Evolutionary conservation across 2,888 invertebrate genomes (phyloP).

Genomic region (Aporophyla nigra): DNA sequence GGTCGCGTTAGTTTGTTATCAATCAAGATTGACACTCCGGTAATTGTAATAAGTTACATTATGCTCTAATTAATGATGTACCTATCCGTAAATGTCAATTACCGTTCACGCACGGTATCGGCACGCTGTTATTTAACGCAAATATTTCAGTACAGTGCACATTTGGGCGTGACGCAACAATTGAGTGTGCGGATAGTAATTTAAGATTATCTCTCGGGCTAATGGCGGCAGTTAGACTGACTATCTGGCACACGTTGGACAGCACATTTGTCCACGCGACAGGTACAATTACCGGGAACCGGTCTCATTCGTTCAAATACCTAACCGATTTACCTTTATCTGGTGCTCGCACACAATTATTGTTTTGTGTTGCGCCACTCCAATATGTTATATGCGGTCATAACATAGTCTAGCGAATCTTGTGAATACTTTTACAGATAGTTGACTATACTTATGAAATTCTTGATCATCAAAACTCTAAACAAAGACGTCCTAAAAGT

Average conservation of each 20-base stretch:
- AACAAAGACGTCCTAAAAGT: conserved; percentile 79
- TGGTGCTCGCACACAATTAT: conserved; percentile 64
- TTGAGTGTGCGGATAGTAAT: conserved; percentile 77
- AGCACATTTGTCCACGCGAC: conserved; percentile 87
- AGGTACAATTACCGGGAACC: conserved; percentile 87
- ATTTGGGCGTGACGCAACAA: conserved; percentile 67
- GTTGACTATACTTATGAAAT: conserved; percentile 69
- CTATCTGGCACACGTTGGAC: conserved; percentile 84
- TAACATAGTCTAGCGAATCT: conserved; percentile 15
- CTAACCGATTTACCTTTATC: conserved; percentile 80
- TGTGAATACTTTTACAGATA: conserved; percentile 55
- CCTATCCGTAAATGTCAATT: conserved; percentile 59
- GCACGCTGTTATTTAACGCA: conserved; percentile 42
- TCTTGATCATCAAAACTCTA: conserved; percentile 73
- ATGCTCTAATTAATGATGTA: conserved; percentile 56
- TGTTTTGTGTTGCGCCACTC: conserved; percentile 65
- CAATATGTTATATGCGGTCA: conserved; percentile 12
- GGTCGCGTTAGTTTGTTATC: conserved; percentile 55
- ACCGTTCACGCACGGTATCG: conserved; percentile 28
- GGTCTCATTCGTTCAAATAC: conserved; percentile 82
- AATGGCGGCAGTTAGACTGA: conserved; percentile 85
- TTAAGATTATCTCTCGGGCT: conserved; percentile 83
- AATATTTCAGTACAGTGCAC: conserved; percentile 53
- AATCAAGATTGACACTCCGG: conserved; percentile 59
- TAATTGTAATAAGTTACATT: conserved; percentile 60